These are phyloP conservation scores for Lethocerus indicus DNA, from an alignment of 1,140 invertebrate genomes.

Conservation along the genomic window DNA sequence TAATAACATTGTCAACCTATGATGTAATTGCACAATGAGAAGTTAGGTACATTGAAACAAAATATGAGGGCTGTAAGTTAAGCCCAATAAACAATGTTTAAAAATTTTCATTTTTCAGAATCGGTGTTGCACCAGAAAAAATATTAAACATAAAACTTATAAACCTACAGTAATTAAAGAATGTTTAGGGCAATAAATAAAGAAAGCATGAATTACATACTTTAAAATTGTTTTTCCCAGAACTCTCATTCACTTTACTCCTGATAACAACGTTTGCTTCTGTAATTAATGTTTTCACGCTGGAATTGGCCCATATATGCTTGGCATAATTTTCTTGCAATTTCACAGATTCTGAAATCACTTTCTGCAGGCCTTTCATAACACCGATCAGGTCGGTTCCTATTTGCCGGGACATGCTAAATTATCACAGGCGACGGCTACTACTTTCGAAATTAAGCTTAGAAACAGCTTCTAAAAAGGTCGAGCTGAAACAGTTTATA, in stretches of 20 bases:
- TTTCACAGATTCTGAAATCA: slow-evolving; percentile 35
- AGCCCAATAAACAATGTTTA: not conserved
- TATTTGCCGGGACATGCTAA: slow-evolving; percentile 29
- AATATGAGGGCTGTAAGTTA: slow-evolving; percentile 16
- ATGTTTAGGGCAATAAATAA: not conserved
- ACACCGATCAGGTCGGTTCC: slow-evolving; percentile 38
- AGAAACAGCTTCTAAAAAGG: too few relatives aligned
- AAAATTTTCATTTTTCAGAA: not conserved
- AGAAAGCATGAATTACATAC: not conserved
- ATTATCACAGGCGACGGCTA: too few relatives aligned
- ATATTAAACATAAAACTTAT: not conserved
- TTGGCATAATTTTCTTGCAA: slow-evolving; percentile 33
- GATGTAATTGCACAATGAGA: slow-evolving; percentile 14
- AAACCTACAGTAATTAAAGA: not conserved
- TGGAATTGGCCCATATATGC: slow-evolving; percentile 43
- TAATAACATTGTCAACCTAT: slow-evolving; percentile 16
- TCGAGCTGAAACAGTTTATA: too few relatives aligned
- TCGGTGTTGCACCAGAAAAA: not conserved
- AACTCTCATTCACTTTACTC: not conserved
- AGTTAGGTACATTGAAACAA: slow-evolving; percentile 18
- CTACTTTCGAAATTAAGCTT: too few relatives aligned
- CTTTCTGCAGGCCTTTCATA: slow-evolving; percentile 37
- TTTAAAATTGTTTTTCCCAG: not conserved
- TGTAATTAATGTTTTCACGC: slow-evolving; percentile 26
- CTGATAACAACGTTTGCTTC: slow-evolving; percentile 20